Percentiles rank a stretch among this genome's conserved stretches.
Evolutionary conservation across 1,140 invertebrate species (phyloP).

Genomic region (Zaprionus ghesquierei): DNA sequence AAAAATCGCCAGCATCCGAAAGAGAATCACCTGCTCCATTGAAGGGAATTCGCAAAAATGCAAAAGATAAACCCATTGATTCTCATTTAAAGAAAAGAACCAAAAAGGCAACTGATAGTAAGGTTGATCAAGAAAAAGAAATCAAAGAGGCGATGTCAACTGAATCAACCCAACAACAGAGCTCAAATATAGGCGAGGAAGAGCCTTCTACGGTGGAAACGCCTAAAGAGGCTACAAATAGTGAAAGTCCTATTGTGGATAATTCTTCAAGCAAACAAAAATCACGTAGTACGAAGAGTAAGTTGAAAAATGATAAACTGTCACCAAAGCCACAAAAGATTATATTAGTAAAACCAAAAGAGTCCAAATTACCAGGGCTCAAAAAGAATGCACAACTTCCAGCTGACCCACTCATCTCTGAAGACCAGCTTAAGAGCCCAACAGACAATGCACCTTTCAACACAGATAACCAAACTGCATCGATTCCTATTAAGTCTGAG

Average conservation of each 20-base stretch:
- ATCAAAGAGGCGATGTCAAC: background rate
- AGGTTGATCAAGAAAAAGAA: background rate
- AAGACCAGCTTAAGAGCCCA: background rate
- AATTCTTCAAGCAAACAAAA: background rate
- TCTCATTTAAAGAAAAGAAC: background rate
- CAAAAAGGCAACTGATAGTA: background rate
- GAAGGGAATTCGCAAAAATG: background rate
- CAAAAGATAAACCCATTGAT: background rate
- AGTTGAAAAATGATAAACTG: background rate
- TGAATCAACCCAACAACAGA: background rate
- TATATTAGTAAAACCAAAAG: background rate
- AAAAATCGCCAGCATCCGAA: slow-evolving; percentile 16
- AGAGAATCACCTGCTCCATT: slow-evolving; percentile 19
- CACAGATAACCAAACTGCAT: background rate
- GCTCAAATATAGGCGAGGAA: background rate
- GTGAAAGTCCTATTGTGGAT: background rate
- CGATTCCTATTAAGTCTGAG: background rate
- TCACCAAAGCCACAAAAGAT: background rate
- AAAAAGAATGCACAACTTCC: background rate
- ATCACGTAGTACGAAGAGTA: background rate
- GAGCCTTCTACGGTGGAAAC: background rate
- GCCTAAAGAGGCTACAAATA: background rate
- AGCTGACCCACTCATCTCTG: background rate
- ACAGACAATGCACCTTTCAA: background rate
- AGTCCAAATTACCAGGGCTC: background rate